Percentiles rank a stretch among this genome's conserved stretches.
Conservation (phyloP, 2,888 invertebrate genomes). For the Stomorhina lunata region DNA sequence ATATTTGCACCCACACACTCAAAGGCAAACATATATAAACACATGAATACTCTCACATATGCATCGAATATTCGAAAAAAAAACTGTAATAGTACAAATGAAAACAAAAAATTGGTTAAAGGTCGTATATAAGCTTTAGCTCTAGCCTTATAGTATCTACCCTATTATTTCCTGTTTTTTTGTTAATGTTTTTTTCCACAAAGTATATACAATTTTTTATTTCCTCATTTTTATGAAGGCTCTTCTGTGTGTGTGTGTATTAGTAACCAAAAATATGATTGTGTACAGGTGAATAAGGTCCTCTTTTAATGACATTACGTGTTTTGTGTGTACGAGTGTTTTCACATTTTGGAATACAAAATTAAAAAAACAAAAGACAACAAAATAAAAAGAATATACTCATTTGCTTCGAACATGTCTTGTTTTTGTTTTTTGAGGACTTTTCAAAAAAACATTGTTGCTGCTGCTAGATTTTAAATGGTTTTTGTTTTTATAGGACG, state of each 20-base stretch:
- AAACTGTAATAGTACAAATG: not conserved
- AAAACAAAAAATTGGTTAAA: not conserved
- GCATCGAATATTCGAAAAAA: not conserved
- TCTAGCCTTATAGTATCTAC: not conserved
- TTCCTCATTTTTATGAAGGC: not conserved
- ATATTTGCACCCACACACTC: not conserved
- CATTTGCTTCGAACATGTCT: not conserved
- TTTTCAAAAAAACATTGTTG: not conserved
- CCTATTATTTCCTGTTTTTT: not conserved
- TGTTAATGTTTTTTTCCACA: not conserved
- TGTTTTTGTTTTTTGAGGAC: not conserved
- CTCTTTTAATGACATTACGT: conserved; percentile 16
- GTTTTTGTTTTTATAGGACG: not conserved
- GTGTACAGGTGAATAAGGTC: not conserved
- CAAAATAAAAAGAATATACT: not conserved
- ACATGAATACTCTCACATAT: not conserved
- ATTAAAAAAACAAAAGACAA: not conserved
- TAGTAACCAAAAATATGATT: not conserved
- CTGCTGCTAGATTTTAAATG: not conserved
- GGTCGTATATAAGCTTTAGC: not conserved
- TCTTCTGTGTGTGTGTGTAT: not conserved
- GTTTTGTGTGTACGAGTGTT: not conserved
- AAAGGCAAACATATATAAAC: not conserved
- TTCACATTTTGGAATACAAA: not conserved
- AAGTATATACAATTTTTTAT: not conserved